Percentiles rank a stretch among this genome's conserved stretches.
Conservation (phyloP, 2,797 vertebrate genomes). For the Clarias fuscus region DNA sequence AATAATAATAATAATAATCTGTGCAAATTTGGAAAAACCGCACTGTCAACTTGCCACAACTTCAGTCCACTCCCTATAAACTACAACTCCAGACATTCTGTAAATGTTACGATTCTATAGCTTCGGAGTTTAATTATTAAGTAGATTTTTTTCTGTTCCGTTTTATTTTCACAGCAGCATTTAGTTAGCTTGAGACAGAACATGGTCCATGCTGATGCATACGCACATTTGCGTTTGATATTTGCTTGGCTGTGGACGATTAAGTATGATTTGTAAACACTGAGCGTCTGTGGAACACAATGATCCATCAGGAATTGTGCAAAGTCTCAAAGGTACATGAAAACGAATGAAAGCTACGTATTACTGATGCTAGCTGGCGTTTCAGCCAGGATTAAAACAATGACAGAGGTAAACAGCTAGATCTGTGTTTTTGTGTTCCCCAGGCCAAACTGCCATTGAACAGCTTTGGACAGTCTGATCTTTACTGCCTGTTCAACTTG, state of each 20-base stretch:
- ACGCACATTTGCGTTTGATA: not conserved
- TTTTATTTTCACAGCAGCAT: constrained; percentile 27
- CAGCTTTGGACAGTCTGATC: not conserved
- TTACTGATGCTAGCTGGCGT: not conserved
- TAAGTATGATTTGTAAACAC: constrained; percentile 42
- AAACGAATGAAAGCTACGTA: not conserved
- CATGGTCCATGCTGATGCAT: not conserved
- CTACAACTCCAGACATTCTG: not conserved
- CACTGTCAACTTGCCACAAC: constrained; percentile 23
- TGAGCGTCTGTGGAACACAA: constrained; percentile 8
- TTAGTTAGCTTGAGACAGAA: constrained; percentile 2
- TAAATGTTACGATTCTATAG: constrained; percentile 9
- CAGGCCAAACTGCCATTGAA: constrained; percentile 1
- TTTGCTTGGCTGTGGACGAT: constrained; percentile 14
- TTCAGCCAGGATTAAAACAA: constrained; percentile 3
- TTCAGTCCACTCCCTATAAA: not conserved
- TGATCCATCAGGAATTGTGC: constrained; percentile 2
- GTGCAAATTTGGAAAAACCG: not conserved
- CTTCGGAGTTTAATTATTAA: constrained; percentile 13
- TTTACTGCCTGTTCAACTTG: not conserved
- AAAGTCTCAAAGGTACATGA: not conserved
- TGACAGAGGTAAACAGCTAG: not conserved
- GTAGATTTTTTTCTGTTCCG: not conserved
- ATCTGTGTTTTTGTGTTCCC: not conserved
- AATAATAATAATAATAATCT: too few relatives aligned